A percentile compares a stretch with the other conserved stretches of the same genome.
Conservation (phyloP, 1,140 invertebrate species). For the Diabrotica undecimpunctata region DNA sequence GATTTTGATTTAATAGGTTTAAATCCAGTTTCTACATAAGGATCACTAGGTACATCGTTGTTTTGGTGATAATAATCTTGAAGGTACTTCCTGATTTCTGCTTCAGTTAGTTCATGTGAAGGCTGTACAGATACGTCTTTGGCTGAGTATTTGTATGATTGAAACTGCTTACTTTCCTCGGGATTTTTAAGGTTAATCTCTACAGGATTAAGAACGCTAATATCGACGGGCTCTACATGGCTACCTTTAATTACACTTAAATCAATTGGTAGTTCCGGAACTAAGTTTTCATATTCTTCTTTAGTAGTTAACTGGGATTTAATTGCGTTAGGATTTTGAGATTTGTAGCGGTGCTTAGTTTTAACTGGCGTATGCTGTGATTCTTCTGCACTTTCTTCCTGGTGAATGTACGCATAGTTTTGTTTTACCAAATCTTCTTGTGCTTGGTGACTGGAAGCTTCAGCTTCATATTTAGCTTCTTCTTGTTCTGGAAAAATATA, state of each 20-base stretch:
- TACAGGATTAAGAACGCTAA: conserved; percentile 33
- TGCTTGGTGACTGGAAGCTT: conserved; percentile 5
- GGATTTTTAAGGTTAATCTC: conserved; percentile 29
- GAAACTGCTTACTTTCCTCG: conserved; percentile 6
- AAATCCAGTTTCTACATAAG: conserved; percentile 31
- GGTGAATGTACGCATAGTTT: conserved; percentile 20
- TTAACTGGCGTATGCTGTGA: conserved; percentile 20
- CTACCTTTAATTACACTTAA: conserved; percentile 30
- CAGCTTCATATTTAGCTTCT: conserved; percentile 8
- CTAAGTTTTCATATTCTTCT: conserved; percentile 25
- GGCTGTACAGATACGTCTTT: conserved; percentile 23
- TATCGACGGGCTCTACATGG: conserved; percentile 30
- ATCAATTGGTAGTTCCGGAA: conserved; percentile 31
- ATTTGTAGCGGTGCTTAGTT: conserved; percentile 8
- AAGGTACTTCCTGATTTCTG: conserved; percentile 32
- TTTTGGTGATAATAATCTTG: conserved; percentile 26
- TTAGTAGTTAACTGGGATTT: conserved; percentile 20
- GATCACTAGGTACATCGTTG: conserved; percentile 18
- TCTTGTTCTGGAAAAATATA: conserved; percentile 7
- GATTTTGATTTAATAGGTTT: conserved; percentile 28
- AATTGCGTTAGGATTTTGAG: conserved; percentile 5
- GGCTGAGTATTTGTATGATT: neutral
- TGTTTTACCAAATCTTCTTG: conserved; percentile 14
- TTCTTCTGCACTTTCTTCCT: conserved; percentile 26
- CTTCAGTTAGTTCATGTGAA: conserved; percentile 27